Conservation (phyloP, 2,113 vertebrate genomes). For the Xenus cinereus region DNA sequence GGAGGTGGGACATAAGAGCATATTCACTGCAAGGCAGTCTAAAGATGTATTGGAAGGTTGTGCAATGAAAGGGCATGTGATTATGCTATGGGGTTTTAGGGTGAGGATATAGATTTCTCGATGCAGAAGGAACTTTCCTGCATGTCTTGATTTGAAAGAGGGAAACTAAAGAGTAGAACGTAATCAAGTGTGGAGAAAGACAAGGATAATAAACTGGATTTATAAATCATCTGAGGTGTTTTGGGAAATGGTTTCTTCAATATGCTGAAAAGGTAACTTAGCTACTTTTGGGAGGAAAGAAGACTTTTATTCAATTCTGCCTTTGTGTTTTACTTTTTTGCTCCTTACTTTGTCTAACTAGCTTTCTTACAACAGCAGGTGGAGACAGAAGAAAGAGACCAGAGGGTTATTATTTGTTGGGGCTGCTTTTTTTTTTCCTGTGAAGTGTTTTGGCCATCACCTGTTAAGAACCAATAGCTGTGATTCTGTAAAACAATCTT, state of each 20-base stretch:
- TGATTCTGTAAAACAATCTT: background rate
- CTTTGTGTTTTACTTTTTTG: background rate
- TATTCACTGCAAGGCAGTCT: background rate
- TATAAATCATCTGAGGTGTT: background rate
- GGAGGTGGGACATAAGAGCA: background rate
- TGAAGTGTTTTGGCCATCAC: background rate
- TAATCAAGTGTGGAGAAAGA: background rate
- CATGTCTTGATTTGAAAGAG: background rate
- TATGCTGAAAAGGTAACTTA: background rate
- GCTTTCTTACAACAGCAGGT: background rate
- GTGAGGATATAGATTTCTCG: background rate
- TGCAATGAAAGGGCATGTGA: background rate
- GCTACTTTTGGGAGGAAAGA: background rate
- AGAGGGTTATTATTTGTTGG: background rate
- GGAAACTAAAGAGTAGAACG: background rate
- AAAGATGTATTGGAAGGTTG: background rate
- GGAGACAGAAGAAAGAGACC: background rate
- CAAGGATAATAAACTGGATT: background rate
- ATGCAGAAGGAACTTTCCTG: background rate
- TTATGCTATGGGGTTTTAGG: background rate
- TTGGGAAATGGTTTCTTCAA: background rate
- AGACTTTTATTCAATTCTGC: background rate
- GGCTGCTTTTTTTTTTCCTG: background rate
- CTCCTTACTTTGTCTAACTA: background rate
- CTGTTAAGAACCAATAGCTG: background rate